Base-by-base conservation (phyloP, 2,113 vertebrate genomes). In the Bubo bubo region DNA sequence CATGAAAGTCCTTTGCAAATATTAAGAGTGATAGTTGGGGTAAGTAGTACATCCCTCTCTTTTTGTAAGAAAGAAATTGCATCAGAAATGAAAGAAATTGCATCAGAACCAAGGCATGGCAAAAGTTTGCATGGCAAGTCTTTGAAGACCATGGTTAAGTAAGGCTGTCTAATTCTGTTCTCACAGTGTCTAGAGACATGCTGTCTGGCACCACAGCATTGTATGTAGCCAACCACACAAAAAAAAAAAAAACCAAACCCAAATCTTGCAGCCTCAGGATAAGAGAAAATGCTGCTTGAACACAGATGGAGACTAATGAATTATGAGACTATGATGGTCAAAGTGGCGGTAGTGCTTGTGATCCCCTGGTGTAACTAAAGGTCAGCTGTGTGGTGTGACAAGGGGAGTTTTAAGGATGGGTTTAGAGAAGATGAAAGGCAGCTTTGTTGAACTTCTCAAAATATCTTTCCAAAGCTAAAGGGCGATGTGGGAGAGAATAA, bases 351-450 rank as follows among this genome's bases (percentile, higher is more conserved):
- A 81, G 20, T 13, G 56, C 53, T 90, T 2, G 9, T 83, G 16
- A 87, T 87, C 39, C 34, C 37, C n/a, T 75, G 18, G 17, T 71
- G 22, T 63, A 76, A 43, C 7, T 37, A n/a, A 79, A 91, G 68
- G 73, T 79, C 56, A 73, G 41, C 1, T 5, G 15, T 75, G 8
- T 2, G 23, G 37, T 91, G 50, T 81, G 64, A 83, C 22, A n/a
- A 71, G 72, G 43, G 12, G 59, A 63, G 26, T 63, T 95, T 87
- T 72, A 59, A 84, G 80, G 35, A 60, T 3, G 16, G 7, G 7
- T 88, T 90, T 81, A 73, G 45, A 68, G 49, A 72, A 93, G 35
- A 94, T 68, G 43, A 94, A 96, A 94, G 45, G 37, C 41, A 94
- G 43, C 56, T 91, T 89, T 93, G 68, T 30, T 79, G 56, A 66